Percentiles rank a stretch among this genome's conserved stretches.
These are phyloP conservation scores for Chunga burmeisteri DNA, from an alignment of 2,113 vertebrate species.

Conservation along the genomic window DNA sequence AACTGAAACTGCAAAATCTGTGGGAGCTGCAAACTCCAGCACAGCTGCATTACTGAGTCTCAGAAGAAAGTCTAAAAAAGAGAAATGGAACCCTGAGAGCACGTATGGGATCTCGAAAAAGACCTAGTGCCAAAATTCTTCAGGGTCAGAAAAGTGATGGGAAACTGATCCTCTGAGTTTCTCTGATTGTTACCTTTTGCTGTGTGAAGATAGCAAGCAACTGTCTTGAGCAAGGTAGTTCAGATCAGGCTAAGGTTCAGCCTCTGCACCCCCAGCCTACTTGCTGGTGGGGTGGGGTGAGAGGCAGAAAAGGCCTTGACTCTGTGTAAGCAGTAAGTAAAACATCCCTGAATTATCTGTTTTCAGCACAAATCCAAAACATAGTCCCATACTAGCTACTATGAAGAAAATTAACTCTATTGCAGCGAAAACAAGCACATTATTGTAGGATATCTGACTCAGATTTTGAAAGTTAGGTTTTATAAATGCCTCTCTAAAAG, in stretches of 20 bases:
- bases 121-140: background rate
- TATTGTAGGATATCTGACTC: background rate
- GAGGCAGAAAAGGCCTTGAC: no score
- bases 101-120: background rate
- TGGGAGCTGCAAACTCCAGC: background rate
- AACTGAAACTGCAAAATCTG: background rate
- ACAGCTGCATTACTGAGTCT: background rate
- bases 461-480: background rate
- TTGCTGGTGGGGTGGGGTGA: no score
- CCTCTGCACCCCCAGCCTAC: background rate
- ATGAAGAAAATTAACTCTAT: no score
- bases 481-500: background rate
- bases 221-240: background rate
- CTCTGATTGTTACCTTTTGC: background rate
- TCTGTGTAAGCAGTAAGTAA: no score
- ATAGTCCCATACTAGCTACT: no score
- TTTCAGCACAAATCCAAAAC: no score
- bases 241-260: background rate
- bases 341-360: no score
- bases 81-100: background rate
- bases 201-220: background rate
- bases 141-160: background rate
- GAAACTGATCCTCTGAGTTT: background rate
- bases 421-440: no score
- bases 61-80: background rate